These are phyloP conservation scores for Drosophila testacea DNA, from an alignment of 2,888 invertebrate species.

Conservation along the genomic window DNA sequence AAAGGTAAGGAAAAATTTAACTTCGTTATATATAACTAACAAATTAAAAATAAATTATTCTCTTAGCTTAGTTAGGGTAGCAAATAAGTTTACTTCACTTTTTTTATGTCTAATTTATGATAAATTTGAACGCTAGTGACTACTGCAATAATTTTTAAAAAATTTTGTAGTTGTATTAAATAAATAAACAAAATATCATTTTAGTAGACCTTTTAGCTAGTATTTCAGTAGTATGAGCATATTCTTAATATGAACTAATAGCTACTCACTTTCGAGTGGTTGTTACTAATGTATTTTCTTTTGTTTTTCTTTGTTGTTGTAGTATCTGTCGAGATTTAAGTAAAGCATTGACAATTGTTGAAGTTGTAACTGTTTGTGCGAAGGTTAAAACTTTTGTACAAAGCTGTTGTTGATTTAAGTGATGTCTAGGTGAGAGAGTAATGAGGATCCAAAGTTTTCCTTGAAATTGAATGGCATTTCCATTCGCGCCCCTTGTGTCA, in stretches of 20 bases:
- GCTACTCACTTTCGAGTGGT: constrained; percentile 49
- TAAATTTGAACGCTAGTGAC: no score
- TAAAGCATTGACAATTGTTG: constrained; percentile 73
- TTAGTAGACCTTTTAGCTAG: background rate
- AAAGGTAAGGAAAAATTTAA: background rate
- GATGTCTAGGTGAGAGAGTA: constrained; percentile 19
- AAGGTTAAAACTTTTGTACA: constrained; percentile 49
- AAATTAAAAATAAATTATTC: no score
- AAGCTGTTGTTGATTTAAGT: constrained; percentile 41
- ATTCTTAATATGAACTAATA: constrained; percentile 29
- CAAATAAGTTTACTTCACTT: no score
- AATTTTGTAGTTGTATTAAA: no score
- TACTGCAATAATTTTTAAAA: no score
- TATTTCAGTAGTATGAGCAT: background rate
- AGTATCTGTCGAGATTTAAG: constrained; percentile 54
- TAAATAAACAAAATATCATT: no score
- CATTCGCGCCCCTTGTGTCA: constrained; percentile 20
- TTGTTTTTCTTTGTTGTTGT: constrained; percentile 25
- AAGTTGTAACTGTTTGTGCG: constrained; percentile 28
- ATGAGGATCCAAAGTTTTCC: constrained; percentile 22
- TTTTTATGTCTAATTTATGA: no score
- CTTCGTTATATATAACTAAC: no score
- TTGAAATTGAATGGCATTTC: constrained; percentile 30
- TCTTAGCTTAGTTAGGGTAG: no score
- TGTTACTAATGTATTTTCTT: constrained; percentile 35